These are phyloP conservation scores for Euzophera pinguis DNA, from an alignment of 2,888 invertebrate species.

Conservation along the genomic window DNA sequence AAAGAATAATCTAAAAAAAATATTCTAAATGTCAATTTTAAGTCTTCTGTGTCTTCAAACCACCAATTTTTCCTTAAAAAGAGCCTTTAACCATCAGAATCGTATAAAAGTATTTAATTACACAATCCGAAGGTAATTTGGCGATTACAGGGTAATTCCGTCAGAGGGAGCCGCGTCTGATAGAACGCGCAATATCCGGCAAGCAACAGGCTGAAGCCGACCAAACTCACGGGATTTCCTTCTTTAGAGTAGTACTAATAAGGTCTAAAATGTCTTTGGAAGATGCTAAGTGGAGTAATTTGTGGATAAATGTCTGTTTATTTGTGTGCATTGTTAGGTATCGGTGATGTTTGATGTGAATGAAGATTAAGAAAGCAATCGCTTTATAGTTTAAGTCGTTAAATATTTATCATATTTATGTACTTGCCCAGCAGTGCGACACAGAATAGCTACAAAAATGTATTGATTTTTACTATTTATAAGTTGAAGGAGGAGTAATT, in stretches of 20 bases:
- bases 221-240: constrained; percentile 11
- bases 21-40: neutral
- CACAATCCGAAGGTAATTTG: constrained; percentile 64
- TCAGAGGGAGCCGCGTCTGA: constrained; percentile 54
- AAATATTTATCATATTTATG: too few species aligned
- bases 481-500: too few species aligned
- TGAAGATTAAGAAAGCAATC: neutral
- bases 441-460: too few species aligned
- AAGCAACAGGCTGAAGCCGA: constrained; percentile 58
- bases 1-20: neutral
- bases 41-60: too few species aligned
- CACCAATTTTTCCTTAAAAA: too few species aligned
- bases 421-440: too few species aligned
- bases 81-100: constrained; percentile 11
- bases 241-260: neutral
- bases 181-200: constrained; percentile 67
- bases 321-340: constrained; percentile 28
- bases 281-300: constrained; percentile 24
- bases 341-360: constrained; percentile 9
- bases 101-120: constrained; percentile 65
- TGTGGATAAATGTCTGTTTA: constrained; percentile 35
- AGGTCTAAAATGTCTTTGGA: constrained; percentile 1
- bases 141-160: constrained; percentile 69
- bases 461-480: too few species aligned
- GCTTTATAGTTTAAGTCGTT: neutral